These are phyloP conservation scores for Mesembrinibis cayennensis DNA, from an alignment of 2,113 vertebrate genomes.

Conservation along the genomic window DNA sequence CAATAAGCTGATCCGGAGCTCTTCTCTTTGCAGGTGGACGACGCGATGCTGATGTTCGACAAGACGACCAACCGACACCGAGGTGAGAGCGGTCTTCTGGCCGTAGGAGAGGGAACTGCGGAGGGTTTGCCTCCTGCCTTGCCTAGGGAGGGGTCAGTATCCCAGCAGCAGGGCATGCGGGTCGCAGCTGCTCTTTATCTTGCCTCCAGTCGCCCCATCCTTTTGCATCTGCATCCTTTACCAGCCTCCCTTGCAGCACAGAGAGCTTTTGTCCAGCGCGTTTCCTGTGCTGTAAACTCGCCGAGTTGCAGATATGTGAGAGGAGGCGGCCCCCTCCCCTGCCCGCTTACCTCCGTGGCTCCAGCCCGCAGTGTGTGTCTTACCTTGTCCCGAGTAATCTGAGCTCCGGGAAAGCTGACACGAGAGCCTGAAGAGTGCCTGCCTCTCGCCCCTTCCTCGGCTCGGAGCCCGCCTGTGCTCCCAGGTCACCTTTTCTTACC, in stretches of 20 bases:
- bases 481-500: slow-evolving; percentile 55
- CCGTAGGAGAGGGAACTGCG: neutral
- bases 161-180: slow-evolving; percentile 6
- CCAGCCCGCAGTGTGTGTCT: slow-evolving; percentile 26
- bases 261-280: slow-evolving; percentile 75
- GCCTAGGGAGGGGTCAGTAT: neutral
- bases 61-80: slow-evolving; percentile 99
- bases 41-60: slow-evolving; percentile 99
- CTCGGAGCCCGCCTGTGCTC: neutral
- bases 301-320: slow-evolving; percentile 66
- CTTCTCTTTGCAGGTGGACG: slow-evolving; percentile 88
- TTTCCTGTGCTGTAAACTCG: slow-evolving; percentile 74
- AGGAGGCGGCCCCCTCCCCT: slow-evolving; percentile 25
- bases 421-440: slow-evolving; percentile 40
- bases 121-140: neutral
- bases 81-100: slow-evolving; percentile 78
- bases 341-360: neutral
- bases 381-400: slow-evolving; percentile 71
- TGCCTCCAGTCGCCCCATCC: slow-evolving; percentile 70
- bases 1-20: neutral
- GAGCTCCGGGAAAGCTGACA: slow-evolving; percentile 60
- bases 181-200: slow-evolving; percentile 75
- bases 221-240: slow-evolving; percentile 69
- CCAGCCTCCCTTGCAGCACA: slow-evolving; percentile 61
- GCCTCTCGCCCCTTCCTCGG: slow-evolving; percentile 20